A percentile compares a stretch with the other conserved stretches of the same genome.
Conservation (phyloP, 2,797 vertebrate genomes). For the Pangasius macronema region DNA sequence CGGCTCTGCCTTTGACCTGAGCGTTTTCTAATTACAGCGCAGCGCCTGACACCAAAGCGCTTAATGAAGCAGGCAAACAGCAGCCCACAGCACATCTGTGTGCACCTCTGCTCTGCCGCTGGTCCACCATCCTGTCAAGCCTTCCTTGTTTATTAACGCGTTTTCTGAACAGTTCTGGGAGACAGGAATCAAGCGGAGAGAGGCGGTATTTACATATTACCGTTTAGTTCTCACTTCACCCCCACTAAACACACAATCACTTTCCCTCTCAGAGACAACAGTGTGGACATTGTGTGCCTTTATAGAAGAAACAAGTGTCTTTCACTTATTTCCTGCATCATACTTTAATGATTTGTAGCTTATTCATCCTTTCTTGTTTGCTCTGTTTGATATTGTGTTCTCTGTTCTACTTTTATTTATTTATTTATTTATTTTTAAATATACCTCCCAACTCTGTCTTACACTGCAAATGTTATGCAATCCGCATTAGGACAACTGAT, state of each 20-base stretch:
- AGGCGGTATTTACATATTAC: constrained; percentile 52
- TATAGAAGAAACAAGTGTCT: background rate
- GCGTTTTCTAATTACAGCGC: constrained; percentile 66
- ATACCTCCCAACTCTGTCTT: background rate
- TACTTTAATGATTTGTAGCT: background rate
- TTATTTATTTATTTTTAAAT: background rate
- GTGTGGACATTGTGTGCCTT: background rate
- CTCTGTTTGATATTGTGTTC: background rate
- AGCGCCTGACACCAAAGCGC: constrained; percentile 71
- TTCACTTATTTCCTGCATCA: background rate
- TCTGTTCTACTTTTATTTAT: background rate
- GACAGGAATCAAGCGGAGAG: constrained; percentile 44
- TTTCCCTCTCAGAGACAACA: background rate
- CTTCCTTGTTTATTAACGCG: constrained; percentile 62
- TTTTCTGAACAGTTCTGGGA: constrained; percentile 54
- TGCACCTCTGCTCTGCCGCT: constrained; percentile 45
- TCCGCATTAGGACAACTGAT: background rate
- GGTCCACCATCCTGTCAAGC: constrained; percentile 66
- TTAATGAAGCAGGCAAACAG: constrained; percentile 83
- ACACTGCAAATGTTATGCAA: background rate
- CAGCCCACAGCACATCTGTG: constrained; percentile 24
- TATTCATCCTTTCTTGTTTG: background rate
- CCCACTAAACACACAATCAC: constrained; percentile 40
- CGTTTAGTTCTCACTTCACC: constrained; percentile 33
- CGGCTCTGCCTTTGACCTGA: constrained; percentile 67